Conservation (phyloP, 2,113 vertebrate species). For the Chelonoidis abingdonii region DNA sequence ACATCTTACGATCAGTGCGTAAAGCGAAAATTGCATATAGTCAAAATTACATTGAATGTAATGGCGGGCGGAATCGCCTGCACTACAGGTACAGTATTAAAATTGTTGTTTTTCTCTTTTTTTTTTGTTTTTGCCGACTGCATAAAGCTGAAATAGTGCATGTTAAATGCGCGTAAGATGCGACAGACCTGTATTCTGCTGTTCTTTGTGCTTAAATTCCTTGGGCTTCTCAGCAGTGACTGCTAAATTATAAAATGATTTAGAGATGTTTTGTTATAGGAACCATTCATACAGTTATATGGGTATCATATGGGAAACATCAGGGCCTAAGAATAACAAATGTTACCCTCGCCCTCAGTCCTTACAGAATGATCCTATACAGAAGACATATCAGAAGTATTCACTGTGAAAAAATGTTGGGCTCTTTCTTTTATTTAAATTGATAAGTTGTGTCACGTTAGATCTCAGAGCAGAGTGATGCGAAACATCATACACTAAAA, state of each 20-base stretch:
- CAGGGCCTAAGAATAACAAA: not conserved
- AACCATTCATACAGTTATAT: not conserved
- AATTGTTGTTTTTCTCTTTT: too few relatives aligned
- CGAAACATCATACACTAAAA: not conserved
- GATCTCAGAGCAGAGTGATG: constrained; percentile 26
- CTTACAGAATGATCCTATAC: not conserved
- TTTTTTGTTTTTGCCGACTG: too few relatives aligned
- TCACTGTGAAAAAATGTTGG: accelerated
- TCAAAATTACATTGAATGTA: too few relatives aligned
- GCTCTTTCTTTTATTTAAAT: not conserved
- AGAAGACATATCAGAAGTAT: not conserved
- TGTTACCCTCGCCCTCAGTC: not conserved
- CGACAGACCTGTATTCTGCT: not conserved
- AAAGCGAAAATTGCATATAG: too few relatives aligned
- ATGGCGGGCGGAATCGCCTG: too few relatives aligned
- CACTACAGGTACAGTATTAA: too few relatives aligned
- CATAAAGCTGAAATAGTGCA: too few relatives aligned
- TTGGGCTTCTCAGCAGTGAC: not conserved
- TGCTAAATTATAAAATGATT: constrained; percentile 34
- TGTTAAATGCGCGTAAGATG: too few relatives aligned
- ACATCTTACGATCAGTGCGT: too few relatives aligned
- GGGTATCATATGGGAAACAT: not conserved
- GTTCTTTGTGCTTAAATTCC: constrained; percentile 6
- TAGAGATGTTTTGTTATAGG: not conserved
- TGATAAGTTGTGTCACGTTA: constrained; percentile 4